A percentile compares a stretch with the other conserved stretches of the same genome.
Evolutionary conservation across 2,888 invertebrate genomes (phyloP).

Genomic region (Trissolcus japonicus): DNA sequence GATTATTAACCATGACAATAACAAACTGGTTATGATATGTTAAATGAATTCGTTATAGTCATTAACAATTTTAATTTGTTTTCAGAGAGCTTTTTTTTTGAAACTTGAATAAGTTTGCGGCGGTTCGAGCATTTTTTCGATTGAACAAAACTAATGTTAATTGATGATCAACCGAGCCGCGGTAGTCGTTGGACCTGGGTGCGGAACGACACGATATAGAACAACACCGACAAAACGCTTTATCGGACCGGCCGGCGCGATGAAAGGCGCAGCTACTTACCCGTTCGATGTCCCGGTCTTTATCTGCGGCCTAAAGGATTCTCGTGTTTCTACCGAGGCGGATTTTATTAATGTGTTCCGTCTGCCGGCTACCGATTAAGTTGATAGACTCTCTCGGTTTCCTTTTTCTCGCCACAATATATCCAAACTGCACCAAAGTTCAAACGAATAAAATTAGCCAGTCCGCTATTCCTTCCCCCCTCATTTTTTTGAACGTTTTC

Average conservation of each 20-base stretch:
- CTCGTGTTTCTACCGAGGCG: slow-evolving; percentile 73
- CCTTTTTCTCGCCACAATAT: slow-evolving; percentile 3
- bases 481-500: background rate
- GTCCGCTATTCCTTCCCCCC: background rate
- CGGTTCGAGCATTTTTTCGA: background rate
- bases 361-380: slow-evolving; percentile 73
- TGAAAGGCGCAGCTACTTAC: slow-evolving; percentile 71
- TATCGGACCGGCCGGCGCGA: slow-evolving; percentile 68
- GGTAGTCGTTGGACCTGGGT: slow-evolving; percentile 54
- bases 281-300: slow-evolving; percentile 67
- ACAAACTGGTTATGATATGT: too few species aligned
- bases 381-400: slow-evolving; percentile 59
- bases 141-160: slow-evolving; percentile 22
- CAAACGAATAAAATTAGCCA: background rate
- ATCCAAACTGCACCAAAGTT: background rate
- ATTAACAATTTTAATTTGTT: background rate
- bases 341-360: slow-evolving; percentile 74
- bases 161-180: slow-evolving; percentile 48
- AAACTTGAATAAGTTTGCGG: background rate
- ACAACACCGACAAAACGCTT: slow-evolving; percentile 67
- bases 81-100: slow-evolving; percentile 7
- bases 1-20: too few species aligned
- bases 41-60: too few species aligned
- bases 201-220: slow-evolving; percentile 61
- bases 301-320: slow-evolving; percentile 72